These are phyloP conservation scores for Heliconius sara DNA, from an alignment of 2,888 invertebrate genomes.

Conservation along the genomic window DNA sequence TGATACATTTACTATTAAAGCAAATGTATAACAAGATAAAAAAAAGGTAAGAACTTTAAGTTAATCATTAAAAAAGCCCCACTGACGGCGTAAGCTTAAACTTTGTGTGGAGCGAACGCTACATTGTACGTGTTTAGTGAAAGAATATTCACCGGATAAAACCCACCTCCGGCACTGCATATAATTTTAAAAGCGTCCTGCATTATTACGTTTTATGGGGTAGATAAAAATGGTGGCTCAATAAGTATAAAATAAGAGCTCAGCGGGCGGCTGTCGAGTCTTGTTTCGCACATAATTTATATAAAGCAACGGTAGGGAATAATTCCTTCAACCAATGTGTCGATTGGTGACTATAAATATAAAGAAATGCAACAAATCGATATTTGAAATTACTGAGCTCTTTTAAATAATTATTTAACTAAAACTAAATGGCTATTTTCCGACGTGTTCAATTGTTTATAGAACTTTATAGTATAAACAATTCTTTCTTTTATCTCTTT, in stretches of 20 bases:
- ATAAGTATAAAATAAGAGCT: constrained; percentile 73
- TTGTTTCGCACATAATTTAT: constrained; percentile 52
- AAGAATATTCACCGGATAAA: constrained; percentile 49
- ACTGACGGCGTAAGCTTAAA: constrained; percentile 29
- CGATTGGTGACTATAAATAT: constrained; percentile 40
- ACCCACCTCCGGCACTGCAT: constrained; percentile 51
- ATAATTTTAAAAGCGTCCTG: constrained; percentile 71
- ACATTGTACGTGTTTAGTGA: constrained; percentile 42
- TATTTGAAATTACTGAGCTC: background rate
- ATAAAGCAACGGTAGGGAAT: constrained; percentile 51
- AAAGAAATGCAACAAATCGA: background rate
- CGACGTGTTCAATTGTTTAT: too few species aligned
- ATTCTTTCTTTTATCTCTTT: too few species aligned
- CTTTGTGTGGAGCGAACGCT: constrained; percentile 28
- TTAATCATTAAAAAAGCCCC: constrained; percentile 40
- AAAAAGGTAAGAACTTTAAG: constrained; percentile 24
- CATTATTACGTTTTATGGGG: constrained; percentile 68
- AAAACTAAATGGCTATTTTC: background rate
- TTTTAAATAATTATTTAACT: background rate
- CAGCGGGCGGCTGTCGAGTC: constrained; percentile 49
- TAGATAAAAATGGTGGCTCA: constrained; percentile 73
- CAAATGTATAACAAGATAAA: constrained; percentile 21
- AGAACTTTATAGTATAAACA: too few species aligned
- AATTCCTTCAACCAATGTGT: constrained; percentile 49
- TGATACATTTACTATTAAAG: background rate